phyloP scores from a whole-genome alignment of 2,113 vertebrate genomes.

The Bufo gargarizans region DNA sequence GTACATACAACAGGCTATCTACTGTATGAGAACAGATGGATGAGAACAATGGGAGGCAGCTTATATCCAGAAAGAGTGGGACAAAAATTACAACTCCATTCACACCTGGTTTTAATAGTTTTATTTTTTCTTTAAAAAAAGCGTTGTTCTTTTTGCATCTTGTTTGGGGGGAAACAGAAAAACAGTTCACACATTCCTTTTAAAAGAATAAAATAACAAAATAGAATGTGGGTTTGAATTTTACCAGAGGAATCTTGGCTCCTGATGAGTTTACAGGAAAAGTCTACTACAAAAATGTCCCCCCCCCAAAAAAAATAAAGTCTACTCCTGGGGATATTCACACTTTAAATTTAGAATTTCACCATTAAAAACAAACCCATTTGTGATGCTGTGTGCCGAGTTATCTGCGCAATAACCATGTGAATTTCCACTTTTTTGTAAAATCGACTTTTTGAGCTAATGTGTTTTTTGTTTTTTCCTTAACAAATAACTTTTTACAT shows the following conservation, averaged over 20 bases:
- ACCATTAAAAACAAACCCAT: background rate
- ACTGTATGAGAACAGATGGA: no score
- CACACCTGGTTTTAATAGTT: no score
- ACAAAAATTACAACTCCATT: no score
- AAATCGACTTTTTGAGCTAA: background rate
- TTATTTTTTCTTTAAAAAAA: no score
- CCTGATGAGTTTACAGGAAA: background rate
- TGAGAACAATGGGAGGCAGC: no score
- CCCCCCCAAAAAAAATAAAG: accelerated
- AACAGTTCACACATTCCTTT: no score
- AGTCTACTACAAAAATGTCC: background rate
- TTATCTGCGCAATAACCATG: background rate
- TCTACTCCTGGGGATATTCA: background rate
- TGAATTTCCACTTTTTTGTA: background rate
- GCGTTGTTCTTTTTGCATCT: no score
- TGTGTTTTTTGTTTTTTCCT: background rate
- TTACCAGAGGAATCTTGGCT: background rate
- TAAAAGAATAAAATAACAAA: no score
- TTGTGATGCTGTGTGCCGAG: background rate
- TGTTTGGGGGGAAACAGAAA: no score
- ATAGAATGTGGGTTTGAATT: background rate
- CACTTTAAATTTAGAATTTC: background rate
- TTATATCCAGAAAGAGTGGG: no score
- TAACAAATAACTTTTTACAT: background rate
- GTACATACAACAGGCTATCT: no score